Evolutionary conservation across 2,113 vertebrate genomes (phyloP).

Genomic region (Dissostichus mawsoni): DNA sequence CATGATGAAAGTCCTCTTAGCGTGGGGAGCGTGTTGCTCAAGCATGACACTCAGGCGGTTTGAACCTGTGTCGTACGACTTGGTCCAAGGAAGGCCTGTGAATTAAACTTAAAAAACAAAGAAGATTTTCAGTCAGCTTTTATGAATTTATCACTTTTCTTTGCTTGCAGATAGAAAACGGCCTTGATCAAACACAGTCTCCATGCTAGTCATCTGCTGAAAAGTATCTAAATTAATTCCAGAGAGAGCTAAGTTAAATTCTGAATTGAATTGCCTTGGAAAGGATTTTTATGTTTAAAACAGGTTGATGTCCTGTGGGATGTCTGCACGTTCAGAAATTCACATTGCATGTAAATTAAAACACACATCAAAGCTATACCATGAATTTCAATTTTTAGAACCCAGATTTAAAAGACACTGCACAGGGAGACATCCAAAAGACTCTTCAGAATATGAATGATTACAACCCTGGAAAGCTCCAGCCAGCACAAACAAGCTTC

Average conservation of each 20-base stretch:
- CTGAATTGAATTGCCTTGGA: slow-evolving; percentile 1
- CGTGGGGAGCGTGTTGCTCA: slow-evolving; percentile 19
- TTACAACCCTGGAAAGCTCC: slow-evolving; percentile 20
- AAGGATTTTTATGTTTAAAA: slow-evolving; percentile 30
- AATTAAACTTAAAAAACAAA: slow-evolving; percentile 16
- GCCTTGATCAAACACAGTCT: slow-evolving; percentile 38
- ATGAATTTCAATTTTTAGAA: slow-evolving; percentile 2
- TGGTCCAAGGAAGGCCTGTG: slow-evolving; percentile 9
- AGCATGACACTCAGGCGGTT: slow-evolving; percentile 4
- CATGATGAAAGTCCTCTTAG: slow-evolving; percentile 54
- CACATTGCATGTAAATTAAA: neutral
- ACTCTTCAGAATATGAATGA: neutral
- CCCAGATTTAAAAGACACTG: neutral
- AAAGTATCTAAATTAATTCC: slow-evolving; percentile 55
- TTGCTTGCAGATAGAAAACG: slow-evolving; percentile 18
- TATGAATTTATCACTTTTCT: slow-evolving; percentile 23
- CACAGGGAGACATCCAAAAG: neutral
- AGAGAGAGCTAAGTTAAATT: slow-evolving; percentile 36
- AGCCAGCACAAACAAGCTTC: neutral
- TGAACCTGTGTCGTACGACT: slow-evolving; percentile 1
- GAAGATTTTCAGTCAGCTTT: slow-evolving; percentile 13
- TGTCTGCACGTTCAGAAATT: slow-evolving; percentile 27
- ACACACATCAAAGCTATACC: slow-evolving; percentile 11
- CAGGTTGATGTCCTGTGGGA: neutral
- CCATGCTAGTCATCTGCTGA: slow-evolving; percentile 1